Evolutionary conservation across 1,140 invertebrate genomes (phyloP), one percentile per base, ranked within the genome.

Genomic region (Nylanderia fulva): DNA sequence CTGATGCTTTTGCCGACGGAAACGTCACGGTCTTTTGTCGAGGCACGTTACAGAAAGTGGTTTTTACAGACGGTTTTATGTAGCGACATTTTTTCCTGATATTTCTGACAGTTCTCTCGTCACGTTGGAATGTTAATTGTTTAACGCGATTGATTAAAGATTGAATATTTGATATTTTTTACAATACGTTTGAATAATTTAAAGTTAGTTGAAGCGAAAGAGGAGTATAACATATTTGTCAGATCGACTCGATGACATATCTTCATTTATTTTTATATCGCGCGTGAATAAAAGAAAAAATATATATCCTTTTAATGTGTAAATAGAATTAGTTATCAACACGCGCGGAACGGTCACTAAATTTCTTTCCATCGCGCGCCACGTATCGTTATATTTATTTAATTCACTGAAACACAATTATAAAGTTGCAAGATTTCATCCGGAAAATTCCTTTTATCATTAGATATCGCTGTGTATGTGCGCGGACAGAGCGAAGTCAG

Each of bases 401-500:
- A 42, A 60, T 42, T 71, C 72, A 58, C 39, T 39, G 66, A 71
- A 71, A 42, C 66, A 71, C 66, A 71, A 82, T 82, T 82, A 72
- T 33, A 82, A 71, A 52, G 27, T 58, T 7, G 36, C 39, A 11
- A 66, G 42, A 45, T 79, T 79, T 58, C 42, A 36, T 7, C 52
- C 36, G 77, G 36, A 60, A 82, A 45, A 72, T 60, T 54, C 36
- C 77, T 58, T 68, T 72, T 5, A 15, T 4, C 13, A 5, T 18
- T 42, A 72, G 66, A 27, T 36, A 72, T 7, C 77, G 33, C 66
- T 36, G 77, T 24, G n/a, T n/a, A n/a, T n/a, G n/a, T n/a, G n/a
- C n/a, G 48, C 11, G 39, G 45, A 66, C 36, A 52, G 21, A 72
- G 66, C 13, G 36, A 72, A 82, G 77, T 82, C 52, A 68, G 52